Conservation (phyloP, 1,140 invertebrate species). For the Dermatophagoides farinae region DNA sequence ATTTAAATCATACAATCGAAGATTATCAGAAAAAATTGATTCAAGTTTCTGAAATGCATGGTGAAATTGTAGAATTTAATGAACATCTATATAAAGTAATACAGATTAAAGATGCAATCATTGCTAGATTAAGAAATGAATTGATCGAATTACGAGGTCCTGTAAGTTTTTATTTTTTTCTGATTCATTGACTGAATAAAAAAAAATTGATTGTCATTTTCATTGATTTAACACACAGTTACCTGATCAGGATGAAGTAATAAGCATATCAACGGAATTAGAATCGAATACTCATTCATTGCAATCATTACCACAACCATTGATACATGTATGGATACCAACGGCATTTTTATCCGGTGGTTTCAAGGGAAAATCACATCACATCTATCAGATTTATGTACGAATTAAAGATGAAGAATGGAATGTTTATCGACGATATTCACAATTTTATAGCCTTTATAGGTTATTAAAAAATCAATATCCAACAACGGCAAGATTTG, state of each 20-base stretch:
- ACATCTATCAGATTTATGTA: slow-evolving; percentile 71
- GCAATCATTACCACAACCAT: slow-evolving; percentile 20
- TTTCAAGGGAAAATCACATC: slow-evolving; percentile 33
- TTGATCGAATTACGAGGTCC: slow-evolving; percentile 39
- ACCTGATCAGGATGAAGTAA: slow-evolving; percentile 21
- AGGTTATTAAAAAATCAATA: slow-evolving; percentile 58
- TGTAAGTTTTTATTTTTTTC: slow-evolving; percentile 21
- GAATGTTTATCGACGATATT: slow-evolving; percentile 78
- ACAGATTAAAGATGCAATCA: slow-evolving; percentile 37
- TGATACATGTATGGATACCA: slow-evolving; percentile 76
- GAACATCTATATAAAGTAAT: slow-evolving; percentile 37
- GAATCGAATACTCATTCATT: slow-evolving; percentile 15
- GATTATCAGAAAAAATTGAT: slow-evolving; percentile 73
- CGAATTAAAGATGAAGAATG: slow-evolving; percentile 68
- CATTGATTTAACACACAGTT: slow-evolving; percentile 20
- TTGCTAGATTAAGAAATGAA: slow-evolving; percentile 41
- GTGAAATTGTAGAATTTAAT: slow-evolving; percentile 84
- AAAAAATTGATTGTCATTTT: slow-evolving; percentile 1
- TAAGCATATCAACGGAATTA: slow-evolving; percentile 22
- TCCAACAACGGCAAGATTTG: slow-evolving; percentile 45
- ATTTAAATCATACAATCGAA: slow-evolving; percentile 40
- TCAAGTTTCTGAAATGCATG: slow-evolving; percentile 88
- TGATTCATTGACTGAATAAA: too few relatives aligned
- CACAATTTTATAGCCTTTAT: slow-evolving; percentile 66
- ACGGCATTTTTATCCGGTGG: slow-evolving; percentile 65